Base-by-base conservation (phyloP, 2,888 invertebrate species). In the Caenorhabditis drosophilae region DNA sequence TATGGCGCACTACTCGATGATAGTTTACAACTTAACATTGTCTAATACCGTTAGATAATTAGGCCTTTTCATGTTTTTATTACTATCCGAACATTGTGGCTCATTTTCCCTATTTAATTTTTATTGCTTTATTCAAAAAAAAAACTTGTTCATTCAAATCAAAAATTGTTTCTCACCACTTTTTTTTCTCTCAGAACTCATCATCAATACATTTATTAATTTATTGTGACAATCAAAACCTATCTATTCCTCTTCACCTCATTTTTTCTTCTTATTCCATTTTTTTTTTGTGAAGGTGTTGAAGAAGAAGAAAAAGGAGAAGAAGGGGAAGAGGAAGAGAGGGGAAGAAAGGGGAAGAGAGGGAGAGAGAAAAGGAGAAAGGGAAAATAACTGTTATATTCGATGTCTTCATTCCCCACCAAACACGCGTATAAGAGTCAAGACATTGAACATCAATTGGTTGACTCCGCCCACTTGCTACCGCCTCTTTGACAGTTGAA, bases 21-120 rank as follows among this genome's bases (percentile, higher is more conserved):
- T n/a, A 52, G 38, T 62, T 62, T 62, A 62, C 56, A 62, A 49
- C 42, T 62, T 35, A 26, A 26, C 40, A 52, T 56, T 52, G 62
- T 62, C 56, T 62, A 62, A 57, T 45, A 41, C 36, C 25, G 18
- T 23, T 51, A 26, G 52, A 56, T 62, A 62, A 56, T 56, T 56
- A 57, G 26, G 23, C 46, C 16, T 27, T 27, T 27, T 27, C 25
- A 47, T 38, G 47, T 38, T 62, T 62, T 62, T 62, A 62, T 36
- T 47, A 56, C 38, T 45, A 35, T n/a, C n/a, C n/a, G n/a, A n/a
- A 31, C 31, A 6, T 6, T 6, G 31, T 31, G 31, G 31, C 31
- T 31, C 31, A 31, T 31, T 9, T 31, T 31, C 31, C 40, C 6
- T 40, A n/a, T 40, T 31, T 31, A 7, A 31, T 9, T 31, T 31